These are phyloP conservation scores for Pterois miles DNA, from an alignment of 2,797 vertebrate species.

Conservation along the genomic window DNA sequence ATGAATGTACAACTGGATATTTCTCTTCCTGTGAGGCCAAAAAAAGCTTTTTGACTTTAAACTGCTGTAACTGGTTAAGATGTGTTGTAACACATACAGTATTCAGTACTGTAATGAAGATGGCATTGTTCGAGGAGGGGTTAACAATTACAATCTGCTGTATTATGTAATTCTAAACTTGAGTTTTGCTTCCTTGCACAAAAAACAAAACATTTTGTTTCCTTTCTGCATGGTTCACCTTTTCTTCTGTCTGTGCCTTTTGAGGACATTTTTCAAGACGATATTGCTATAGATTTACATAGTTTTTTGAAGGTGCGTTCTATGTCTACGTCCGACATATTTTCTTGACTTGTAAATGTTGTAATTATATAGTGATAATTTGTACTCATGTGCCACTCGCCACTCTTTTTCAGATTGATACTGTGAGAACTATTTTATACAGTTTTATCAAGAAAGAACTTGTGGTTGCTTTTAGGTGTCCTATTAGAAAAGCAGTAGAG, in stretches of 20 bases:
- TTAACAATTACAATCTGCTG: slow-evolving; percentile 64
- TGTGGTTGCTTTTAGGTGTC: slow-evolving; percentile 62
- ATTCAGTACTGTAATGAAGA: slow-evolving; percentile 49
- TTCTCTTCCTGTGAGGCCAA: slow-evolving; percentile 51
- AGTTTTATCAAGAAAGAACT: slow-evolving; percentile 70
- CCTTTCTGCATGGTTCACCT: slow-evolving; percentile 74
- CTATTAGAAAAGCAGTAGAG: slow-evolving; percentile 58
- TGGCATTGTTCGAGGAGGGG: slow-evolving; percentile 27
- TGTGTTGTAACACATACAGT: slow-evolving; percentile 50
- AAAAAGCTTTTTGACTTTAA: slow-evolving; percentile 41
- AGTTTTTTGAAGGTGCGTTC: slow-evolving; percentile 56
- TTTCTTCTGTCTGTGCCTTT: slow-evolving; percentile 81
- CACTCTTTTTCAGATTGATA: slow-evolving; percentile 81
- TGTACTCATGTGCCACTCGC: slow-evolving; percentile 87
- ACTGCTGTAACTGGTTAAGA: slow-evolving; percentile 21
- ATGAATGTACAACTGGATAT: slow-evolving; percentile 71
- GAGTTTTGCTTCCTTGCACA: slow-evolving; percentile 83
- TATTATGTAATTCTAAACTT: slow-evolving; percentile 71
- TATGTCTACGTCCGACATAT: slow-evolving; percentile 66
- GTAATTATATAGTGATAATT: slow-evolving; percentile 83
- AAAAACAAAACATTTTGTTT: slow-evolving; percentile 50
- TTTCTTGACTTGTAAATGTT: slow-evolving; percentile 86
- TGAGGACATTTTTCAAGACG: slow-evolving; percentile 61
- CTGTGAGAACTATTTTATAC: slow-evolving; percentile 80
- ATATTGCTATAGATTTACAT: slow-evolving; percentile 66